These are phyloP conservation scores for Aepyceros melampus DNA, from an alignment of 2,113 vertebrate genomes.

Conservation along the genomic window DNA sequence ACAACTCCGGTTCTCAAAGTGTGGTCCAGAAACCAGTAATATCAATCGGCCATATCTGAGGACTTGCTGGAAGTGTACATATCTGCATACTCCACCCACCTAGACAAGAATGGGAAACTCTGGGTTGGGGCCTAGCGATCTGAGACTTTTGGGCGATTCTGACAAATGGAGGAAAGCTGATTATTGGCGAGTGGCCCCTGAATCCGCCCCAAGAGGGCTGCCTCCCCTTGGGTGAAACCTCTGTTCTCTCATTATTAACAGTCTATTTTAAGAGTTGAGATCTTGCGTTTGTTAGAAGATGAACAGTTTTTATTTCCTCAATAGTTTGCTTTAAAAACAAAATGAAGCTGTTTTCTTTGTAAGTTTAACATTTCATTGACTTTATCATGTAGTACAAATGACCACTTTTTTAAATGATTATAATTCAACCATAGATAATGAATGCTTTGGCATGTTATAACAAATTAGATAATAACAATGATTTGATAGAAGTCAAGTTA, in stretches of 20 bases:
- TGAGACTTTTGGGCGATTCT: not conserved
- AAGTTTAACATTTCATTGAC: conserved; percentile 37
- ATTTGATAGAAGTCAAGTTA: conserved; percentile 41
- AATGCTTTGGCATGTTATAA: conserved; percentile 13
- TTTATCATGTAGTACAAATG: conserved; percentile 3
- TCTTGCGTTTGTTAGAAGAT: not conserved
- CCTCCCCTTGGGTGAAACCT: not conserved
- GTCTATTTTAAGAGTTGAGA: not conserved
- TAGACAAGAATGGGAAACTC: not conserved
- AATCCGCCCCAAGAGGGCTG: not conserved
- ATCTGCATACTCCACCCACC: fast-evolving
- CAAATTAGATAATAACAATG: conserved; percentile 45
- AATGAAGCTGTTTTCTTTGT: conserved; percentile 22
- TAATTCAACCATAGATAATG: conserved; percentile 34
- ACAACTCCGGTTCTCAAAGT: not conserved
- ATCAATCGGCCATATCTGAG: not conserved
- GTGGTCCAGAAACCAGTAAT: not conserved
- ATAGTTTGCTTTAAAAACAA: conserved; percentile 50
- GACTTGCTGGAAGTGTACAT: not conserved
- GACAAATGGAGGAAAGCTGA: not conserved
- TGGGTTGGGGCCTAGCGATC: not conserved
- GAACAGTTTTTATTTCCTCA: conserved; percentile 44
- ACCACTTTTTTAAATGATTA: conserved; percentile 14
- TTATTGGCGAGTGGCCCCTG: not conserved
- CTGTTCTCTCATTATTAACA: not conserved